These are phyloP conservation scores for Agrochola lychnidis DNA, from an alignment of 2,888 invertebrate genomes.

Conservation along the genomic window DNA sequence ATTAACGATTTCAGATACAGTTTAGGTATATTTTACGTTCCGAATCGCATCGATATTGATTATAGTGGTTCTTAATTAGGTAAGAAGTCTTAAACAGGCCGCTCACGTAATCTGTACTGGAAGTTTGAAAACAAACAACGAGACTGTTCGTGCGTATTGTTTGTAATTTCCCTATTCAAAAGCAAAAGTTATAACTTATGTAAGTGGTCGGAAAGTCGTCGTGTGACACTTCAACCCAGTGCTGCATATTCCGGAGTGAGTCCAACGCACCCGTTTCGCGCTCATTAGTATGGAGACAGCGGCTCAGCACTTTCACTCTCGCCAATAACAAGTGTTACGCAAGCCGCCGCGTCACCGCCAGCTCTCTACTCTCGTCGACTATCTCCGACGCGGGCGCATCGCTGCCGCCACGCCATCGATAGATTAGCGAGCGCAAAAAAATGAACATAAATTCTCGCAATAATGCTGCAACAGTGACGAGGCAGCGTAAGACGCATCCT, in stretches of 20 bases:
- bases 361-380: constrained; percentile 82
- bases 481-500: constrained; percentile 84
- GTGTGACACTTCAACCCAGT: constrained; percentile 87
- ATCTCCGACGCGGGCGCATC: constrained; percentile 72
- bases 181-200: constrained; percentile 80
- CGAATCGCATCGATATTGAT: constrained; percentile 28
- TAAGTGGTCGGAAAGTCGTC: constrained; percentile 80
- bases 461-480: constrained; percentile 77
- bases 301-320: constrained; percentile 89
- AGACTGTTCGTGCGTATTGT: constrained; percentile 51
- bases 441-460: constrained; percentile 70
- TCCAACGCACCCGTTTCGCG: constrained; percentile 82
- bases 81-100: constrained; percentile 28
- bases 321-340: constrained; percentile 88
- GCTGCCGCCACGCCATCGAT: constrained; percentile 50
- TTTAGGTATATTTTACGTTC: constrained; percentile 1
- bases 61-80: constrained; percentile 42
- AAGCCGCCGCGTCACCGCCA: constrained; percentile 76
- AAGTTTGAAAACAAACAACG: constrained; percentile 52
- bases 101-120: constrained; percentile 35
- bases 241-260: constrained; percentile 78
- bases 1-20: not conserved
- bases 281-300: constrained; percentile 89
- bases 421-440: constrained; percentile 63
- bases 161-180: constrained; percentile 73